Percentiles rank a stretch among this genome's conserved stretches.
Conservation (phyloP, 2,113 vertebrate genomes). For the Tyto alba region DNA sequence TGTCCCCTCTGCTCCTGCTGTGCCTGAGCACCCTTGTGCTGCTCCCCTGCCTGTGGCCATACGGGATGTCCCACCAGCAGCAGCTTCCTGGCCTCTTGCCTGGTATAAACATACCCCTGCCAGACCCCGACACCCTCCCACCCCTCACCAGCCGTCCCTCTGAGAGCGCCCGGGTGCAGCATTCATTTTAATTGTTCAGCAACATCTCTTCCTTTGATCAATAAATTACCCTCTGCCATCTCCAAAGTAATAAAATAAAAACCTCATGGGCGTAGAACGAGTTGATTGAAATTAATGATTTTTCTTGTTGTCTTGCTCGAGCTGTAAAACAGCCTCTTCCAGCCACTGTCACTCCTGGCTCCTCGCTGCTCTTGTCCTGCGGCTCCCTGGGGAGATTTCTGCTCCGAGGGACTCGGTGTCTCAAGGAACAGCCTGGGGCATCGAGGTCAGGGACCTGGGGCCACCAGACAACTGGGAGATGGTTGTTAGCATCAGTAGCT, state of each 20-base stretch:
- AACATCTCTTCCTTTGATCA: not conserved
- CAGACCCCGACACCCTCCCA: not conserved
- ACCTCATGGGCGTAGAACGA: not conserved
- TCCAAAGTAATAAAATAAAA: slow-evolving; percentile 25
- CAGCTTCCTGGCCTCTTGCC: not conserved
- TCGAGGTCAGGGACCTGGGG: not conserved
- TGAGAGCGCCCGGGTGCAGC: not conserved
- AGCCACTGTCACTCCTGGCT: not conserved
- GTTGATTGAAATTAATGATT: slow-evolving; percentile 10
- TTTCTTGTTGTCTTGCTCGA: not conserved
- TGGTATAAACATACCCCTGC: not conserved
- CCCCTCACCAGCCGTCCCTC: not conserved
- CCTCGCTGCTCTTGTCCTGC: not conserved
- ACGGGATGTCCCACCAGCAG: not conserved
- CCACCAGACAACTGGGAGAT: not conserved
- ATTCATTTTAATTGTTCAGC: not conserved
- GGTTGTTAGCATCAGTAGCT: not conserved
- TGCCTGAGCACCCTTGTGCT: not conserved
- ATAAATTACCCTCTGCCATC: slow-evolving; percentile 31
- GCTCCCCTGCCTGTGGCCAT: not conserved
- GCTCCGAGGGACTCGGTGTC: not conserved
- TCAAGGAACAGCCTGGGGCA: not conserved
- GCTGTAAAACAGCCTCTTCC: not conserved
- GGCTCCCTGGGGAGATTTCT: not conserved
- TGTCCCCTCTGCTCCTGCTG: not conserved